These are phyloP conservation scores for Echeneis naucrates DNA, from an alignment of 2,797 vertebrate genomes.

Conservation along the genomic window DNA sequence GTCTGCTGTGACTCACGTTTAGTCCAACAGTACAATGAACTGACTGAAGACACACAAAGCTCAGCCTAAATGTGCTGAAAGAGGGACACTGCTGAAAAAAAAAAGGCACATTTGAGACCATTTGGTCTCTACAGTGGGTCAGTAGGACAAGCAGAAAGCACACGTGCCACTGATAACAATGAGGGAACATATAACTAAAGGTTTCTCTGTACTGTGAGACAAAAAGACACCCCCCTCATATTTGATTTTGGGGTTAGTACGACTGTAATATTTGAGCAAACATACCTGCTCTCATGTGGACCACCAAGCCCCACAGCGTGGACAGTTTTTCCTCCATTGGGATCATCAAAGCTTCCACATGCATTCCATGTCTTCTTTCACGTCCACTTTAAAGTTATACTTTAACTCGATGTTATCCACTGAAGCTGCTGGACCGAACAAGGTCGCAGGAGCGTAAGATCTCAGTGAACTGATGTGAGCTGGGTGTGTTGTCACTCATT, in stretches of 20 bases:
- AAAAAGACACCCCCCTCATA: background rate
- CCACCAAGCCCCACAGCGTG: background rate
- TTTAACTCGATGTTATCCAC: background rate
- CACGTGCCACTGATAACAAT: background rate
- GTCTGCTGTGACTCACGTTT: slow-evolving; percentile 33
- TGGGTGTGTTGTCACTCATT: background rate
- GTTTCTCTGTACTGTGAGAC: background rate
- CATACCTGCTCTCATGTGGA: background rate
- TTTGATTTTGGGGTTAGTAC: slow-evolving; percentile 10
- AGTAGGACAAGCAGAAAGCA: slow-evolving; percentile 39
- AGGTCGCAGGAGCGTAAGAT: background rate
- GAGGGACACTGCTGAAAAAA: background rate
- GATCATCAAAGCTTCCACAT: background rate
- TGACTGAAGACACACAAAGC: slow-evolving; percentile 17
- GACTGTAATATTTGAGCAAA: slow-evolving; percentile 57
- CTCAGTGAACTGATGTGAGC: background rate
- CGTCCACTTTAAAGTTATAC: background rate
- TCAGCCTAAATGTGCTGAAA: slow-evolving; percentile 18
- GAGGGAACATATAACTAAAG: slow-evolving; percentile 15
- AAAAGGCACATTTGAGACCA: slow-evolving; percentile 3
- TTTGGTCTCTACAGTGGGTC: slow-evolving; percentile 55
- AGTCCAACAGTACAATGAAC: slow-evolving; percentile 59
- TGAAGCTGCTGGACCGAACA: background rate
- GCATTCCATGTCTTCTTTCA: background rate
- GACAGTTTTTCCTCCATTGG: background rate